phyloP scores from a whole-genome alignment of 2,797 vertebrate genomes.

The Microchirus variegatus region DNA sequence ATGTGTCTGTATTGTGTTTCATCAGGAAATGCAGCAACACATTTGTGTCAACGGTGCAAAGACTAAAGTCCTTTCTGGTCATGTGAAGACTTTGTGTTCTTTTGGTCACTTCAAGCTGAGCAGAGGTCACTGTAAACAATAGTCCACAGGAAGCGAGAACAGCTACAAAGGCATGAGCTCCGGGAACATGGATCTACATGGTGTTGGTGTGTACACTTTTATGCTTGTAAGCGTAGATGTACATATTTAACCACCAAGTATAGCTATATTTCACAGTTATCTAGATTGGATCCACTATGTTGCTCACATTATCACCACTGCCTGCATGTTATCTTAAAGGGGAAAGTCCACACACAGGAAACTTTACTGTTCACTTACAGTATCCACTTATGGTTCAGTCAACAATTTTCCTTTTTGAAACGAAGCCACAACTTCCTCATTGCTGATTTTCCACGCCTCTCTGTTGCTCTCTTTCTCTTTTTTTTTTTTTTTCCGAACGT shows the following conservation, averaged over 20 bases:
- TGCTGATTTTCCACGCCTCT: slow-evolving; percentile 81
- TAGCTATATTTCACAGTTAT: slow-evolving; percentile 3
- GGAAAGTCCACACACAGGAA: slow-evolving; percentile 76
- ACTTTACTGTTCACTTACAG: slow-evolving; percentile 65
- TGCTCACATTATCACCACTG: slow-evolving; percentile 48
- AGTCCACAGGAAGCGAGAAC: slow-evolving; percentile 52
- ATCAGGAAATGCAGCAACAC: slow-evolving; percentile 47
- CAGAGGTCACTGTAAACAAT: slow-evolving; percentile 66
- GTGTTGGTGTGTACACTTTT: neutral
- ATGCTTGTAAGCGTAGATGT: neutral
- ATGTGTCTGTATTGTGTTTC: slow-evolving; percentile 43
- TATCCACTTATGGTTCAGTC: slow-evolving; percentile 66
- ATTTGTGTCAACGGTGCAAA: slow-evolving; percentile 61
- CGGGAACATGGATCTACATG: neutral
- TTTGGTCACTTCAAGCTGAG: slow-evolving; percentile 32
- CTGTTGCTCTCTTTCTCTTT: slow-evolving; percentile 50
- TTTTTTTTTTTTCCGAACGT: slow-evolving; percentile 67
- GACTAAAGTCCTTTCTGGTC: slow-evolving; percentile 52
- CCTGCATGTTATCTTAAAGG: slow-evolving; percentile 61
- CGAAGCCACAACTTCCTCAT: slow-evolving; percentile 82
- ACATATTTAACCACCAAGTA: neutral
- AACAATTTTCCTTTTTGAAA: slow-evolving; percentile 73
- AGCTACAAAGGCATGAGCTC: slow-evolving; percentile 36
- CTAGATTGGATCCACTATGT: too few relatives aligned
- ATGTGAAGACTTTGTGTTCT: slow-evolving; percentile 38